Conservation (phyloP, 2,113 vertebrate species). For the Trematomus loennbergii region DNA sequence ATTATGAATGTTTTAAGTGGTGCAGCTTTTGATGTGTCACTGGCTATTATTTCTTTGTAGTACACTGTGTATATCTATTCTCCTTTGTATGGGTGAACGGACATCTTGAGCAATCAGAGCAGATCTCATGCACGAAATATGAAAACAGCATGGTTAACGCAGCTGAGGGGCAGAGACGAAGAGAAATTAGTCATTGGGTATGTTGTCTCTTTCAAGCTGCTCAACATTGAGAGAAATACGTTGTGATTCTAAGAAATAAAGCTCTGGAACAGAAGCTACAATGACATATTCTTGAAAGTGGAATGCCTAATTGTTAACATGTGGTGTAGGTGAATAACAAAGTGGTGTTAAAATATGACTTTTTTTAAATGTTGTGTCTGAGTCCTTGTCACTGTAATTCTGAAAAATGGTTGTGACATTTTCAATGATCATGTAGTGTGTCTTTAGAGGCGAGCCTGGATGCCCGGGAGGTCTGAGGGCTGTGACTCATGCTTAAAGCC, state of each 20-base stretch:
- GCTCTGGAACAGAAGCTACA: constrained; percentile 1
- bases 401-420: constrained; percentile 58
- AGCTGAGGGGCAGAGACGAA: constrained; percentile 13
- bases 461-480: constrained; percentile 76
- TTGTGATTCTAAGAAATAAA: neutral
- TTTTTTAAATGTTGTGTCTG: constrained; percentile 15
- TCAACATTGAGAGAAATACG: neutral
- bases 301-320: constrained; percentile 2
- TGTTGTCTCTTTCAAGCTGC: neutral
- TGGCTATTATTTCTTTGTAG: constrained; percentile 19
- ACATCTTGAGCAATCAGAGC: constrained; percentile 51
- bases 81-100: neutral
- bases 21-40: neutral
- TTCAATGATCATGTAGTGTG: constrained; percentile 63
- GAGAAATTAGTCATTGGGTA: neutral
- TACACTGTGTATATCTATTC: neutral
- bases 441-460: constrained; percentile 64
- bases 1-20: neutral
- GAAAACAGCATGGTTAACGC: neutral
- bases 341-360: constrained; percentile 24
- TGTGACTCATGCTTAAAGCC: constrained; percentile 82
- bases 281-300: neutral
- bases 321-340: neutral
- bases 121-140: constrained; percentile 10
- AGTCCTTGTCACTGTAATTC: constrained; percentile 37